phyloP scores from a whole-genome alignment of 2,888 invertebrate species.

The Orchesellides sinensis region DNA sequence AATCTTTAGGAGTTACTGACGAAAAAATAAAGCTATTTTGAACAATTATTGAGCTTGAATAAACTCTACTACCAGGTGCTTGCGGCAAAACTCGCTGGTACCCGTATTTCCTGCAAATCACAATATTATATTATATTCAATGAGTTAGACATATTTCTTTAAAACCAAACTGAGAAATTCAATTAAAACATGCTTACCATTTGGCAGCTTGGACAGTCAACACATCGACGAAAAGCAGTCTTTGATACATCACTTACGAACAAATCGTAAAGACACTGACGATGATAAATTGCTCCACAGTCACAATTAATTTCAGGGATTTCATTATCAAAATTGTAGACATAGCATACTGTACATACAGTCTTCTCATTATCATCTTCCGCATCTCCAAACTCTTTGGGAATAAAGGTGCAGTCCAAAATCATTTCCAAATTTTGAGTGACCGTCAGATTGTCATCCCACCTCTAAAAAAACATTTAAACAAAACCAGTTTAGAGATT shows the following conservation, averaged over 20 bases:
- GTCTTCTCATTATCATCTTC: conserved; percentile 76
- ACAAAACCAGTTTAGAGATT: too few relatives aligned
- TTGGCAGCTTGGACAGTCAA: conserved; percentile 66
- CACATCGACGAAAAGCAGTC: conserved; percentile 37
- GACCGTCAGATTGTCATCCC: conserved; percentile 76
- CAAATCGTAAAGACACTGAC: conserved; percentile 78
- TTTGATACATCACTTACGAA: conserved; percentile 60
- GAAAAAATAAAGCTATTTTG: conserved; percentile 44
- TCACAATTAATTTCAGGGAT: conserved; percentile 77
- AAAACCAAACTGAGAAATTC: neutral
- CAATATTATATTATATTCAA: neutral
- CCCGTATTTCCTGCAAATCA: neutral
- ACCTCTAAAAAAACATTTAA: conserved; percentile 68
- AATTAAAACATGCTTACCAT: conserved; percentile 27
- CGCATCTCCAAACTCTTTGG: conserved; percentile 73
- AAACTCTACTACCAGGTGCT: neutral
- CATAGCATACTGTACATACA: conserved; percentile 77
- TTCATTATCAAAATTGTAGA: conserved; percentile 76
- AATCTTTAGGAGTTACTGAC: conserved; percentile 19
- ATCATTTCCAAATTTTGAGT: conserved; percentile 76
- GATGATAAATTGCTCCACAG: conserved; percentile 77
- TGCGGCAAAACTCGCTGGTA: neutral
- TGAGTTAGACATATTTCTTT: too few relatives aligned
- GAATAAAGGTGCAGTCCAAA: conserved; percentile 76
- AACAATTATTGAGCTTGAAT: neutral